A percentile compares a stretch with the other conserved stretches of the same genome.
phyloP scores from a whole-genome alignment of 1,140 invertebrate species.

The Eulimnadia texana region DNA sequence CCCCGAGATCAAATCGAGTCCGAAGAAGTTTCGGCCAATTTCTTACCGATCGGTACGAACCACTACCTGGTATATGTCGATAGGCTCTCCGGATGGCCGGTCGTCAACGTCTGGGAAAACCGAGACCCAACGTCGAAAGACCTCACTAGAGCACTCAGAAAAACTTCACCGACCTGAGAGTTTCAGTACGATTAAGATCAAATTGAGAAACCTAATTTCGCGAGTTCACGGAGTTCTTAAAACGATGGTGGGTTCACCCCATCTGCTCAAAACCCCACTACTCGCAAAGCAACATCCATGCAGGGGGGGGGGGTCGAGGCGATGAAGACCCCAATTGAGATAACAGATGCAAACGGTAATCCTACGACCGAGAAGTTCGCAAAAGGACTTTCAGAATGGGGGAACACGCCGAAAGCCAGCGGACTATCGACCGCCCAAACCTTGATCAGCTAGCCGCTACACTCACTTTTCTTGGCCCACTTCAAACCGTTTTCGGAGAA shows the following conservation, averaged over 20 bases:
- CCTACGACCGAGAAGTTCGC: neutral
- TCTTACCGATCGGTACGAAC: slow-evolving; percentile 21
- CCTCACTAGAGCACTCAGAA: slow-evolving; percentile 15
- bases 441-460: slow-evolving; percentile 1
- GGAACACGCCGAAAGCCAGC: slow-evolving; percentile 3
- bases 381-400: slow-evolving; percentile 1
- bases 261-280: slow-evolving; percentile 15
- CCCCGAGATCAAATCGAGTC: slow-evolving; percentile 21
- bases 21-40: slow-evolving; percentile 25
- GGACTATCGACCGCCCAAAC: slow-evolving; percentile 8
- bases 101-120: neutral
- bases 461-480: slow-evolving; percentile 1
- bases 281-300: slow-evolving; percentile 18
- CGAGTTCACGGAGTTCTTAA: slow-evolving; percentile 28
- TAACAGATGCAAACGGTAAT: neutral
- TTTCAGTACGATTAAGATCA: slow-evolving; percentile 28
- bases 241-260: neutral
- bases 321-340: slow-evolving; percentile 15
- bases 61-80: slow-evolving; percentile 3
- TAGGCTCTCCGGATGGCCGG: slow-evolving; percentile 6
- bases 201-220: slow-evolving; percentile 32
- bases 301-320: slow-evolving; percentile 17
- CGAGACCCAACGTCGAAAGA: neutral
- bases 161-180: slow-evolving; percentile 28
- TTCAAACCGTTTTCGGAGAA: neutral